Evolutionary conservation across 2,113 vertebrate species (phyloP).

Genomic region (Ascaphus truei): DNA sequence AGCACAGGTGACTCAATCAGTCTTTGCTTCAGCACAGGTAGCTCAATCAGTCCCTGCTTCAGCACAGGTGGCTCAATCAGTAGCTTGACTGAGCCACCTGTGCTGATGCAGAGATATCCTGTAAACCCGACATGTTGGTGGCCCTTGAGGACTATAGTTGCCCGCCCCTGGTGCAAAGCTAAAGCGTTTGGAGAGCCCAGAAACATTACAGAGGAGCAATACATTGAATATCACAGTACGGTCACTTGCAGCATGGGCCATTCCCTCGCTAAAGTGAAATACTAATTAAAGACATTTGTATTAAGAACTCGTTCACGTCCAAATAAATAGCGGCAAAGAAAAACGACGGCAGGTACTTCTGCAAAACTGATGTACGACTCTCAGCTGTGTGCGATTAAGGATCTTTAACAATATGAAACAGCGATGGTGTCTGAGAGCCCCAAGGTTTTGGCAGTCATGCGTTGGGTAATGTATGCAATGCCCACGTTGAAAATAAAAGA

Average conservation of each 20-base stretch:
- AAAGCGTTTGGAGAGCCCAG: not conserved
- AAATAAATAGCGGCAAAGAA: not conserved
- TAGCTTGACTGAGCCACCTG: too few species aligned
- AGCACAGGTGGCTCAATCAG: too few species aligned
- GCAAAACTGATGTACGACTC: not conserved
- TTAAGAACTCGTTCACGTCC: not conserved
- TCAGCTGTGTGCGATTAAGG: not conserved
- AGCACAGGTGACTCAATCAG: too few species aligned
- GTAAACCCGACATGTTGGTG: too few species aligned
- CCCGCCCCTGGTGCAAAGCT: too few species aligned
- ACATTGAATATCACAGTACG: not conserved
- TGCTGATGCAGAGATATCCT: too few species aligned
- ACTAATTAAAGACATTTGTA: not conserved
- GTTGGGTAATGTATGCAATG: not conserved
- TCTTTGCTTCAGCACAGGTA: too few species aligned
- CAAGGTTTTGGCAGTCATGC: not conserved
- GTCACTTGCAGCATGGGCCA: not conserved
- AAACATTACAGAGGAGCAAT: not conserved
- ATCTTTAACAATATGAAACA: not conserved
- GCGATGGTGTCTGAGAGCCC: not conserved
- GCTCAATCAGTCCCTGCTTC: too few species aligned
- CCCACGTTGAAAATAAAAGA: conserved; percentile 1
- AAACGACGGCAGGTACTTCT: not conserved
- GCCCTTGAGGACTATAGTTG: too few species aligned
- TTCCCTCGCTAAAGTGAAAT: not conserved